phyloP scores from a whole-genome alignment of 2,797 vertebrate species.

The Pelochelys cantorii region DNA sequence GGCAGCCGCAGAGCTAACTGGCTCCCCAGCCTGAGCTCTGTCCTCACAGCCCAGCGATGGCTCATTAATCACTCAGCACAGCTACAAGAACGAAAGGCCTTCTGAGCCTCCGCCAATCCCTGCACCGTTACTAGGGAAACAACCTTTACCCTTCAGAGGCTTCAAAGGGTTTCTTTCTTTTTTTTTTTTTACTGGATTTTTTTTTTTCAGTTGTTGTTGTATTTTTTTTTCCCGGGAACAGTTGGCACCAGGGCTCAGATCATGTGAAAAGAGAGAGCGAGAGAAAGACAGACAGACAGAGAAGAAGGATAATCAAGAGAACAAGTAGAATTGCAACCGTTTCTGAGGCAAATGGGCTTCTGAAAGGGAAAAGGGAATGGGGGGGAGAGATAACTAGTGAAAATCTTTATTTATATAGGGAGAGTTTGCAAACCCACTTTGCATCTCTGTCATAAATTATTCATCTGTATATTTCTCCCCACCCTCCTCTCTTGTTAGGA shows the following conservation, averaged over 20 bases:
- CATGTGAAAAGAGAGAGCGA: not conserved
- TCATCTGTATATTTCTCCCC: conserved; percentile 68
- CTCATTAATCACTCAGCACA: conserved; percentile 81
- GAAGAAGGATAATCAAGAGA: not conserved
- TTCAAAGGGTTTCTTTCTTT: conserved; percentile 75
- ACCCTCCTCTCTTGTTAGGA: conserved; percentile 27
- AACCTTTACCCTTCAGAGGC: conserved; percentile 85
- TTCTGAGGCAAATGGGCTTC: not conserved
- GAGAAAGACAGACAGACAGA: not conserved
- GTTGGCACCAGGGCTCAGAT: conserved; percentile 53
- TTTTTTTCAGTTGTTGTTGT: conserved; percentile 1
- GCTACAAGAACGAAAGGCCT: conserved; percentile 75
- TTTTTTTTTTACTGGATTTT: conserved; percentile 73
- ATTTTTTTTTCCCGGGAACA: conserved; percentile 54
- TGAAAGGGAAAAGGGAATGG: not conserved
- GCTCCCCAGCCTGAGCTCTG: conserved; percentile 25
- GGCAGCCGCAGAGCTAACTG: accelerated
- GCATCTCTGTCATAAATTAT: conserved; percentile 78
- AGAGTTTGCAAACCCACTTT: conserved; percentile 73
- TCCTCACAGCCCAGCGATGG: conserved; percentile 56
- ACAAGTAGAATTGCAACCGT: not conserved
- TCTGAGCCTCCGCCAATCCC: conserved; percentile 77
- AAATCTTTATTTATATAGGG: conserved; percentile 79
- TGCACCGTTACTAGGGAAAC: conserved; percentile 85
- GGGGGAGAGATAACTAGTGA: conserved; percentile 49